Percentiles rank a stretch among this genome's conserved stretches.
Conservation (phyloP, 2,888 invertebrate genomes). For the Trisateles emortualis region DNA sequence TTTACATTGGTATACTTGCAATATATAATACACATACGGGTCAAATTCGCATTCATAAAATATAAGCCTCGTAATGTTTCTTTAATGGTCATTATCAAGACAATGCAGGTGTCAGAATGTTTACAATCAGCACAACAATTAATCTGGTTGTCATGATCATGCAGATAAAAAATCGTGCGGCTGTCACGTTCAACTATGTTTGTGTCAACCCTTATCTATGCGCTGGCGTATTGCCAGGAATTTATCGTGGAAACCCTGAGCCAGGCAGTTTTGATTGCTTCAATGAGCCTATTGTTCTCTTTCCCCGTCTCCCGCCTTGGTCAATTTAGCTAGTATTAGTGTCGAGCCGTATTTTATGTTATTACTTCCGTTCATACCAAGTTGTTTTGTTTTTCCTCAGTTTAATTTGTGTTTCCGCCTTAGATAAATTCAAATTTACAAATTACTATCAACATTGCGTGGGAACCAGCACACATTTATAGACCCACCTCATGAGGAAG, state of each 20-base stretch:
- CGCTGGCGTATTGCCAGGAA: conserved; percentile 66
- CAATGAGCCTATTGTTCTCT: conserved; percentile 62
- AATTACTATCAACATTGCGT: conserved; percentile 4
- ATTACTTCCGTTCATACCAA: conserved; percentile 43
- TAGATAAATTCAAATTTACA: conserved; percentile 13
- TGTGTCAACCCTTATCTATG: conserved; percentile 54
- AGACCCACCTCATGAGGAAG: background rate
- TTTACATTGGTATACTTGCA: too few relatives aligned
- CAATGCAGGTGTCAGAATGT: conserved; percentile 1
- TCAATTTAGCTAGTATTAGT: conserved; percentile 52
- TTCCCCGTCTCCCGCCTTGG: conserved; percentile 34
- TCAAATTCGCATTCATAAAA: too few relatives aligned
- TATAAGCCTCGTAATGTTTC: too few relatives aligned
- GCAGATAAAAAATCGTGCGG: conserved; percentile 35
- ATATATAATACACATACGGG: too few relatives aligned
- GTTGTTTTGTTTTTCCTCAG: conserved; percentile 32
- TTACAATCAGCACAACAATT: conserved; percentile 31
- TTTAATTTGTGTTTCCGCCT: conserved; percentile 20
- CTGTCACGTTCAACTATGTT: conserved; percentile 42
- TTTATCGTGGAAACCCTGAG: conserved; percentile 59
- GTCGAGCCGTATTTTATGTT: conserved; percentile 43
- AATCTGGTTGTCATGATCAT: conserved; percentile 42
- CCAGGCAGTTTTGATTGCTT: conserved; percentile 66
- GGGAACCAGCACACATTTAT: conserved; percentile 14
- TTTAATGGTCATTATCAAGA: background rate